These are phyloP conservation scores for Tursiops truncatus DNA, from an alignment of 2,113 vertebrate genomes.

Conservation along the genomic window DNA sequence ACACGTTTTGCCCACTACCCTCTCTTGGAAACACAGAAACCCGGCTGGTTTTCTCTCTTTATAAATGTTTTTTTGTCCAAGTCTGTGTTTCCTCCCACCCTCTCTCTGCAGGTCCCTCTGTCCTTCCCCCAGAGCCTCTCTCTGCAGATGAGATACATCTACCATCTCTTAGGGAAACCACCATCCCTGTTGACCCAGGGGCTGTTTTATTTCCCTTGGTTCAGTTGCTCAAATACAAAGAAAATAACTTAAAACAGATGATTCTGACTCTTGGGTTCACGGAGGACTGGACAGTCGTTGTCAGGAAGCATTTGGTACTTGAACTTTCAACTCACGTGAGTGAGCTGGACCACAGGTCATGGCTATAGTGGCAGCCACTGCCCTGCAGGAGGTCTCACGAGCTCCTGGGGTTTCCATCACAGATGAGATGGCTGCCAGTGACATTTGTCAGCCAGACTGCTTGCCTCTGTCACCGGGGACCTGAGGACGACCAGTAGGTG, in stretches of 20 bases:
- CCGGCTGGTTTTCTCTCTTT: background rate
- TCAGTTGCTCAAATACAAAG: background rate
- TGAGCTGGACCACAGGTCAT: background rate
- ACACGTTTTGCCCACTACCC: fast-evolving
- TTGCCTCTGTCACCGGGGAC: fast-evolving
- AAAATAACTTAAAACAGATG: background rate
- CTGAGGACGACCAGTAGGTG: background rate
- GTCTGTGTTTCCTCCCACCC: background rate
- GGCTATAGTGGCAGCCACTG: background rate
- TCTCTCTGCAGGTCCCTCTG: background rate
- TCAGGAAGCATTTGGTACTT: background rate
- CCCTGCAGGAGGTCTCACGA: background rate
- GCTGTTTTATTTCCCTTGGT: background rate
- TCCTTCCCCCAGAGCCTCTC: background rate
- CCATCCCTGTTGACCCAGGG: background rate
- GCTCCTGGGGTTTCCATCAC: background rate
- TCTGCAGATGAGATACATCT: background rate
- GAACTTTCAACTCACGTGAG: background rate
- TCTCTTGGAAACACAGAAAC: background rate
- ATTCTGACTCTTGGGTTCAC: background rate
- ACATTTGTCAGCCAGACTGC: too few relatives aligned
- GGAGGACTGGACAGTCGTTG: background rate
- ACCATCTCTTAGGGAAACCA: background rate
- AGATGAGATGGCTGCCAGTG: background rate
- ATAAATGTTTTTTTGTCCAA: background rate